Evolutionary conservation across 2,113 vertebrate species (phyloP).

Genomic region (Hypanus sabinus): DNA sequence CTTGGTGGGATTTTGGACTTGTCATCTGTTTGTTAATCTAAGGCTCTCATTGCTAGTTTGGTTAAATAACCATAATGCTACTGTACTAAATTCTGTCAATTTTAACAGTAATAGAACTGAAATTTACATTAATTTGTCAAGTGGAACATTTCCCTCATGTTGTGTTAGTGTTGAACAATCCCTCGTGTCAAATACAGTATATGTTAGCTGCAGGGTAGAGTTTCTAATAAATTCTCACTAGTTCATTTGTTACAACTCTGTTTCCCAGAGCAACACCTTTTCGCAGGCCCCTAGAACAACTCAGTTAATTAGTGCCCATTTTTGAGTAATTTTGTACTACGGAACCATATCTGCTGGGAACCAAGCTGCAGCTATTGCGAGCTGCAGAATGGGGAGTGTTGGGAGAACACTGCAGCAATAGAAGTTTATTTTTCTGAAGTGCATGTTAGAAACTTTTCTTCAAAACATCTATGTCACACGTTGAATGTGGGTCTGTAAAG

Average conservation of each 20-base stretch:
- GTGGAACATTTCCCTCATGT: no score
- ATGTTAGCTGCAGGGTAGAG: not conserved
- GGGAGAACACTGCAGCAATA: not conserved
- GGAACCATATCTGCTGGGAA: not conserved
- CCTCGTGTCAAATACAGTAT: not conserved
- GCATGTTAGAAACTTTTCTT: not conserved
- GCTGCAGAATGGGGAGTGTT: not conserved
- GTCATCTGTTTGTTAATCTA: no score
- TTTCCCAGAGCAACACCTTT: not conserved
- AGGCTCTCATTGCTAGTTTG: no score
- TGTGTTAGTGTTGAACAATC: not conserved
- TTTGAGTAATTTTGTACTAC: not conserved
- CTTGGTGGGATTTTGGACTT: no score
- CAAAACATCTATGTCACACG: not conserved
- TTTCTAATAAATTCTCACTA: not conserved
- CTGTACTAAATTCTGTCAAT: not conserved
- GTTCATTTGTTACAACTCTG: not conserved
- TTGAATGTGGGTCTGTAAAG: not conserved
- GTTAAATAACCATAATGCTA: no score
- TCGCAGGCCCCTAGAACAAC: not conserved
- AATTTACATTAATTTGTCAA: not conserved
- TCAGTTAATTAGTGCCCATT: not conserved
- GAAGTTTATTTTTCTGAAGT: not conserved
- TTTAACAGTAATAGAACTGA: not conserved
- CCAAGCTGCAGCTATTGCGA: not conserved